Percentiles rank a stretch among this genome's conserved stretches.
phyloP scores from a whole-genome alignment of 2,113 vertebrate species.

The Pedionomus torquatus region DNA sequence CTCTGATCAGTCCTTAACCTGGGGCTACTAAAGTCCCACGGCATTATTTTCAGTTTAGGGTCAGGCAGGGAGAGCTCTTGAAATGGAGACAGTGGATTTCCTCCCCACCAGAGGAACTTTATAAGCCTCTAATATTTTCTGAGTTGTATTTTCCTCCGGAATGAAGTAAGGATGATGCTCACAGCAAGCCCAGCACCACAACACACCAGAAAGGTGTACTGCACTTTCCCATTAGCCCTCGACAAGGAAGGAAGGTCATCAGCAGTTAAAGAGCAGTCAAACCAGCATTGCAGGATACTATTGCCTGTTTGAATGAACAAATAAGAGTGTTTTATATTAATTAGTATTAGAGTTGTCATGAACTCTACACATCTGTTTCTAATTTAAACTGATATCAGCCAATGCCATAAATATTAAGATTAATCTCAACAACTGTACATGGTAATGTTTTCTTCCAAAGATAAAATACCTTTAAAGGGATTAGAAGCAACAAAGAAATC shows the following conservation, averaged over 20 bases:
- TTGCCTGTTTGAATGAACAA: neutral
- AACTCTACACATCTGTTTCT: neutral
- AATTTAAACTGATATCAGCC: conserved; percentile 35
- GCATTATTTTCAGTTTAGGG: neutral
- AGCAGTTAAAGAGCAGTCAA: neutral
- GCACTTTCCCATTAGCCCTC: neutral
- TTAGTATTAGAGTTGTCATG: conserved; percentile 11
- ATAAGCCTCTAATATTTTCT: neutral
- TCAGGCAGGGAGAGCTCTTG: neutral
- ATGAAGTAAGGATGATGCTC: neutral
- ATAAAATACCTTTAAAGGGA: neutral
- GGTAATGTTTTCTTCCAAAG: conserved; percentile 56
- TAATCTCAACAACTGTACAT: conserved; percentile 19
- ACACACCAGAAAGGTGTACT: neutral
- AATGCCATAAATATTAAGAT: conserved; percentile 17
- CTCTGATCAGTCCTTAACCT: neutral
- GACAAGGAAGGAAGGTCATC: neutral
- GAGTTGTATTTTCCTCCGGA: neutral
- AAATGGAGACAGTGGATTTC: neutral
- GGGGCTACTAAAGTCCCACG: neutral
- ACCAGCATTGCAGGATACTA: neutral
- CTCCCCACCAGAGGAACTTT: neutral
- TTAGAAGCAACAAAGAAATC: neutral
- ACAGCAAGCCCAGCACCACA: neutral
- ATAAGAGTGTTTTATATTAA: neutral